Percentiles rank a stretch among this genome's conserved stretches.
Conservation (phyloP, 2,888 invertebrate species). For the Drosophila macrospina region DNA sequence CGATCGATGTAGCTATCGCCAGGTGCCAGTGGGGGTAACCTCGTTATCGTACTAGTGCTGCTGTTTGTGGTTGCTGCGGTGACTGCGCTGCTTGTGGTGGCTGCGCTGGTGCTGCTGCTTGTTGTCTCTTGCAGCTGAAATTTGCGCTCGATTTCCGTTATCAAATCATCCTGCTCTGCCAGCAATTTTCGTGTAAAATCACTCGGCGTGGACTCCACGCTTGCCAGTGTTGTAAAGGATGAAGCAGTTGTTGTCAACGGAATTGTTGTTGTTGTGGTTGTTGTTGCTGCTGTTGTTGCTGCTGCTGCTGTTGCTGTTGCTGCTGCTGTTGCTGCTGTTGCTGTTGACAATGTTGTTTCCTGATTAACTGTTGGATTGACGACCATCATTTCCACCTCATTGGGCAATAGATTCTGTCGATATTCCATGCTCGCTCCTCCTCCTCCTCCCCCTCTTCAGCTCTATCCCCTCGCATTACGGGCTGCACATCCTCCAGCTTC, state of each 20-base stretch:
- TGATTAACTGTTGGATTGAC: slow-evolving; percentile 15
- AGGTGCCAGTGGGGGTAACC: slow-evolving; percentile 32
- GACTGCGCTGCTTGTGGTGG: slow-evolving; percentile 1
- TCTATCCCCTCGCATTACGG: slow-evolving; percentile 68
- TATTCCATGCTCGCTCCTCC: too few species aligned
- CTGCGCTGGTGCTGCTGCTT: slow-evolving; percentile 72
- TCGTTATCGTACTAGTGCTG: slow-evolving; percentile 18
- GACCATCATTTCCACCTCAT: slow-evolving; percentile 62
- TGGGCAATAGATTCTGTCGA: slow-evolving; percentile 78
- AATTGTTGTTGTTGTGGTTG: slow-evolving; percentile 8
- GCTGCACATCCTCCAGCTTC: slow-evolving; percentile 82
- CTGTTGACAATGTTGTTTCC: slow-evolving; percentile 8
- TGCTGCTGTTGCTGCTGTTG: slow-evolving; percentile 2
- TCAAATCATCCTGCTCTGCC: slow-evolving; percentile 84
- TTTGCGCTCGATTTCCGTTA: slow-evolving; percentile 85
- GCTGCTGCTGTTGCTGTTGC: slow-evolving; percentile 14
- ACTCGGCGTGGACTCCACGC: slow-evolving; percentile 42
- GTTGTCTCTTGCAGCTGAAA: slow-evolving; percentile 79
- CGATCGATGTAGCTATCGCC: slow-evolving; percentile 82
- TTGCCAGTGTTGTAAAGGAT: slow-evolving; percentile 19
- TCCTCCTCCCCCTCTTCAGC: too few species aligned
- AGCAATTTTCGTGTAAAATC: slow-evolving; percentile 84
- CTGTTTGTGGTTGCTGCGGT: background rate
- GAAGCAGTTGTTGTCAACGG: slow-evolving; percentile 19
- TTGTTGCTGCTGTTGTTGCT: too few species aligned